These are phyloP conservation scores for Xanthostigma xanthostigma DNA, from an alignment of 2,888 invertebrate genomes.

Conservation along the genomic window DNA sequence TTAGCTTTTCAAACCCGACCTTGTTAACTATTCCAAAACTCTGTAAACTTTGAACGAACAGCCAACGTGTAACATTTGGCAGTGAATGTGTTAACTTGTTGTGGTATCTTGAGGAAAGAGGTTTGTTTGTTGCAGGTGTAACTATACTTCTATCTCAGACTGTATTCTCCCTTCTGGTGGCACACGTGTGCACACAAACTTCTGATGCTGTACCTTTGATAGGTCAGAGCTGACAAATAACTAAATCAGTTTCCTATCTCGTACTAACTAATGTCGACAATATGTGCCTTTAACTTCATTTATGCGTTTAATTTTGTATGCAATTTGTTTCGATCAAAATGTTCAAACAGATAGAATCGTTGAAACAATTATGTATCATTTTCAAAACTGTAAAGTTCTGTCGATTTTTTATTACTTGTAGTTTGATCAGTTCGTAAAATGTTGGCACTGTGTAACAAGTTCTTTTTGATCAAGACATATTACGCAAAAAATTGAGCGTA, in stretches of 20 bases:
- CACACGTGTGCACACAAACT: conserved; percentile 97
- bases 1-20: too few relatives aligned
- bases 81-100: conserved; percentile 14
- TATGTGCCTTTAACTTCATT: background rate
- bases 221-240: conserved; percentile 43
- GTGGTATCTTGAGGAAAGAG: conserved; percentile 29
- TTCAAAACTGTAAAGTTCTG: too few relatives aligned
- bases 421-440: too few relatives aligned
- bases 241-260: background rate
- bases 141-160: conserved; percentile 98
- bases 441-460: too few relatives aligned
- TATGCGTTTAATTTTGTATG: conserved; percentile 19
- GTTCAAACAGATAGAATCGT: too few relatives aligned
- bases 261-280: background rate
- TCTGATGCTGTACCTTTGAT: conserved; percentile 98
- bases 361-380: too few relatives aligned
- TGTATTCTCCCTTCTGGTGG: conserved; percentile 98
- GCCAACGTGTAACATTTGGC: background rate
- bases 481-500: too few relatives aligned
- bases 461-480: too few relatives aligned
- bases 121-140: conserved; percentile 81
- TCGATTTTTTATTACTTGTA: too few relatives aligned
- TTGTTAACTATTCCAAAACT: too few relatives aligned
- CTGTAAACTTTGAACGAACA: too few relatives aligned
- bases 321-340: conserved; percentile 3